Evolutionary conservation across 2,113 vertebrate species (phyloP), one percentile per base, ranked within the genome.

Genomic region (Toxotes chatareus): DNA sequence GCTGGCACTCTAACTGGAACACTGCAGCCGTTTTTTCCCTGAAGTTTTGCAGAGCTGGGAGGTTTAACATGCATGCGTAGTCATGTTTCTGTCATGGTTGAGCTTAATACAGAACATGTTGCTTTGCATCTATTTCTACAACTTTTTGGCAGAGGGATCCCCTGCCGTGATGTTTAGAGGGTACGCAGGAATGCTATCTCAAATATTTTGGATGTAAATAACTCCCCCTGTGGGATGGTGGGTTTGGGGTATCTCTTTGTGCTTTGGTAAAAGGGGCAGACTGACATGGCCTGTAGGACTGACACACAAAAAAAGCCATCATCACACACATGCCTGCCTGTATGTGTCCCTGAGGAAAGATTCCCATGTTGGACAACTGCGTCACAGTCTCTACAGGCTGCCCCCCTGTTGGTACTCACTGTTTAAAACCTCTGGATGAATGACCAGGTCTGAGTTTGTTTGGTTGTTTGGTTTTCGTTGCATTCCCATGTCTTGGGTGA

Each of bases 391-490:
- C n/a, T 23, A 4, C 51, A 47, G 31, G 14, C 42, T 70, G 76
- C 60, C 72, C 67, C 66, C 78, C 64, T 27, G 68, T 55, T 79
- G 61, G 59, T 59, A 16, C 66, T 79, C 51, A 13, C 59, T 17
- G 59, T 66, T 46, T 38, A 17, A 65, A 74, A 51, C 71, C 76
- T 65, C 71, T 36, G 73, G 73, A 80, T 79, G 81, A 83, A 81
- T 57, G 40, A 78, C 74, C 72, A 69, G 83, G 76, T 86, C 83
- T 42, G 27, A 69, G 59, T 89, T 89, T 86, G 83, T 85, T 93
- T 92, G 82, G 80, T 91, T 93, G 92, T 93, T 94, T 94, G 83
- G 87, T 86, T 93, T 90, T 76, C 56, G 13, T 71, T 86, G 64
- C 88, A 86, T 93, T 92, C 92, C 89, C 88, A 88, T 83, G 91